Conservation (phyloP, 2,113 vertebrate species). For the Apaloderma vittatum region DNA sequence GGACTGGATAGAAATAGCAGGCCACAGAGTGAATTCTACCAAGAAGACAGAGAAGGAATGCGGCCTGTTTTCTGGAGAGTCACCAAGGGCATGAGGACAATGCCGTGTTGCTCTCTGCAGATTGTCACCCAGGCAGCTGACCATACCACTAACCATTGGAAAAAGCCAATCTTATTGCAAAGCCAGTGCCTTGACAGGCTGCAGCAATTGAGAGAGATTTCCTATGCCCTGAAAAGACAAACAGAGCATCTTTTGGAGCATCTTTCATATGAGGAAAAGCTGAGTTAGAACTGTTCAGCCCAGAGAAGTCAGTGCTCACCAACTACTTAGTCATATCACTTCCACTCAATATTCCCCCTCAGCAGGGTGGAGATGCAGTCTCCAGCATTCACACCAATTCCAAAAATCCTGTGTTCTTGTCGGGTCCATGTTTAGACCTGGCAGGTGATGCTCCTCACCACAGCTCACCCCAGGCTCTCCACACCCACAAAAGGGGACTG, state of each 20-base stretch:
- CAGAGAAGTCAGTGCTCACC: background rate
- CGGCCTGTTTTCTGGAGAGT: background rate
- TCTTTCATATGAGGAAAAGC: too few species aligned
- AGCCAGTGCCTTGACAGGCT: background rate
- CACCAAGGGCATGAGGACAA: background rate
- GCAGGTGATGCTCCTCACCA: fast-evolving
- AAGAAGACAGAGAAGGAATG: background rate
- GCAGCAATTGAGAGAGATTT: too few species aligned
- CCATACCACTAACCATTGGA: too few species aligned
- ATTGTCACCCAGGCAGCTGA: background rate
- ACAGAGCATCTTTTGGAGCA: background rate
- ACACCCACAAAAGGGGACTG: background rate
- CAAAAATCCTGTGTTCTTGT: background rate
- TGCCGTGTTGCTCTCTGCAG: background rate
- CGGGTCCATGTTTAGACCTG: fast-evolving
- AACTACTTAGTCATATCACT: too few species aligned
- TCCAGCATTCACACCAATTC: background rate
- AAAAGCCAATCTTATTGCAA: too few species aligned
- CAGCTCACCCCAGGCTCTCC: background rate
- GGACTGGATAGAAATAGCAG: background rate
- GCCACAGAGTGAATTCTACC: background rate
- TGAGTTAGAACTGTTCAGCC: background rate
- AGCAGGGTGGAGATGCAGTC: background rate
- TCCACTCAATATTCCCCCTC: background rate
- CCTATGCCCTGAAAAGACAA: background rate